Evolutionary conservation across 2,888 invertebrate genomes (phyloP), one percentile per base, ranked within the genome.

Genomic region (Palloptera scutellata): DNA sequence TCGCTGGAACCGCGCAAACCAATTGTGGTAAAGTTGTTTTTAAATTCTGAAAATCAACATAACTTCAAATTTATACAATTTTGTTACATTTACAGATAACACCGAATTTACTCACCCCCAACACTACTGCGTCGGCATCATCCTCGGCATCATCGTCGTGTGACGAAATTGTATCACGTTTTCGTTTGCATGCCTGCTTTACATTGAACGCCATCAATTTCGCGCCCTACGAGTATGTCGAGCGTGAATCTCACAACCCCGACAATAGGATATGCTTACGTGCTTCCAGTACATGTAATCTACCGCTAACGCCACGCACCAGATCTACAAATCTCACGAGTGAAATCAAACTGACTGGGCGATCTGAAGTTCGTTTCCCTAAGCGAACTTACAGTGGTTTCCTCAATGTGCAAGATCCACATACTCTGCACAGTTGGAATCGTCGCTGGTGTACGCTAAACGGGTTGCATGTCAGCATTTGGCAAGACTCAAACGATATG

Each of bases 361-460:
- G 81, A 5, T 73, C 80, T 0, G 81, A 82, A 53, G 40, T 79
- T 2, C 75, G 78, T 8, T 71, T 83, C 66, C 75, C 77, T 4
- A 82, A 81, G 66, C 63, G 54, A 0, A 67, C 66, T 0, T 73
- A 84, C 53, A 75, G 81, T 1, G 88, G 89, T 1, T 88, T 88
- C 74, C 74, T 89, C 1, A 87, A 86, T 54, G 81, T 88, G 13
- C 86, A 87, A 13, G 83, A 84, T 61, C 80, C 85, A 17, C 73
- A 75, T n/a, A 82, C 81, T 6, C 76, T 78, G 0, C 81, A 86
- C 19, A 80, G 80, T 64, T 89, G 89, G 89, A 88, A 88, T 76
- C 84, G 87, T 0, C 83, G 86, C 63, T 89, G 88, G 88, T 88
- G 88, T 74, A 83, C 84, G 6, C 76, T 89, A 9, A 79, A 85